Evolutionary conservation across 23 tunicate genomes (phyloP), one percentile per base, ranked within the genome.

Genomic region (Ciona savignyi): DNA sequence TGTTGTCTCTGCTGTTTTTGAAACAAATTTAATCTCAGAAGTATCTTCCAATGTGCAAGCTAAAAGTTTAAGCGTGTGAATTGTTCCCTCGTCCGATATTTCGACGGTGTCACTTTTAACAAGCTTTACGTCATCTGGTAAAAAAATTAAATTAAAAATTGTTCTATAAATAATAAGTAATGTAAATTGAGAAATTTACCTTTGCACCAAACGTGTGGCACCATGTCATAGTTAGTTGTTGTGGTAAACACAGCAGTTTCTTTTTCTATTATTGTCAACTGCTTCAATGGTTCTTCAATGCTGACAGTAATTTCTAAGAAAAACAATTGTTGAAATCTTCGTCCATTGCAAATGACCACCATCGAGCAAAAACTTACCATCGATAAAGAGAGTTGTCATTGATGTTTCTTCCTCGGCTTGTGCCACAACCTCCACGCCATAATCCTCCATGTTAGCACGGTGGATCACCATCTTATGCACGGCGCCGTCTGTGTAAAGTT

Each of bases 331-430:
- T n/a, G n/a, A n/a, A n/a, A n/a, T n/a, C n/a, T n/a, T n/a, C n/a
- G n/a, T n/a, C n/a, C n/a, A n/a, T n/a, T n/a, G n/a, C n/a, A n/a
- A n/a, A n/a, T n/a, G n/a, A n/a, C n/a, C n/a, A n/a, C n/a, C n/a
- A n/a, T n/a, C n/a, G n/a, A n/a, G n/a, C n/a, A n/a, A 42, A 9
- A 2, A 56, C 80, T 33, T 29, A 88, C 95, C 95, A 31, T 88
- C 87, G 0, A 88, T 72, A 51, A 62, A 77, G 19, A 88, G 71
- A 19, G 70, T 81, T 27, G 95, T 72, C 25, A 68, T 81, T 15
- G 82, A 74, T n/a, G 73, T 60, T 71, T 88, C 95, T 48, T 88
- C 95, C 66, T 88, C 95, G 15, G 95, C 95, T 60, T 81, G 95
- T 11, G 87, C 95, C 25, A 79, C 81, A 2, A 88, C 79, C 66